phyloP scores from a whole-genome alignment of 1,140 invertebrate genomes.

The Vanessa atalanta region DNA sequence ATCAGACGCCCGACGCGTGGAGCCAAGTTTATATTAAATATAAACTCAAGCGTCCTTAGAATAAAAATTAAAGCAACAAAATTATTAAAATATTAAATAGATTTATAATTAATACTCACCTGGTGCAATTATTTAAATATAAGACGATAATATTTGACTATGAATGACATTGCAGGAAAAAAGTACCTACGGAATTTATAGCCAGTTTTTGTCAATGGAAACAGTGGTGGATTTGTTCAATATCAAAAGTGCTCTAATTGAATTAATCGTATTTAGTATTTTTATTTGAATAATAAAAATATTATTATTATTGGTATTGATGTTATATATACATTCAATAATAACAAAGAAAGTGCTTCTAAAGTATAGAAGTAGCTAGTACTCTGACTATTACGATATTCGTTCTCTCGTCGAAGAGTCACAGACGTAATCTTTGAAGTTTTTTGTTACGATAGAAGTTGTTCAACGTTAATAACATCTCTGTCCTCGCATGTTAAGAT shows the following conservation, averaged over 20 bases:
- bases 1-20: slow-evolving; percentile 14
- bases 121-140: too few species aligned
- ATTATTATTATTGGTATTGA: not conserved
- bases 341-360: not conserved
- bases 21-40: slow-evolving; percentile 17
- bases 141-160: too few species aligned
- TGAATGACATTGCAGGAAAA: too few species aligned
- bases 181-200: too few species aligned
- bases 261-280: too few species aligned
- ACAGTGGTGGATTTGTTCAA: too few species aligned
- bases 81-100: not conserved
- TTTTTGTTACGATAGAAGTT: slow-evolving; percentile 7
- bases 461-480: not conserved
- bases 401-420: not conserved
- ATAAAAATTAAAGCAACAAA: not conserved
- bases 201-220: too few species aligned
- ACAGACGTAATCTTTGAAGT: slow-evolving; percentile 7
- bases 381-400: not conserved
- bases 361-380: not conserved
- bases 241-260: too few species aligned
- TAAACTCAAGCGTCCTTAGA: not conserved
- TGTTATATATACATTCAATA: not conserved
- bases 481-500: not conserved
- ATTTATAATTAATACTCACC: too few species aligned
- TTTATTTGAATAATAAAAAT: too few species aligned